These are phyloP conservation scores for Chionoecetes opilio DNA, from an alignment of 1,140 invertebrate genomes.

Conservation along the genomic window DNA sequence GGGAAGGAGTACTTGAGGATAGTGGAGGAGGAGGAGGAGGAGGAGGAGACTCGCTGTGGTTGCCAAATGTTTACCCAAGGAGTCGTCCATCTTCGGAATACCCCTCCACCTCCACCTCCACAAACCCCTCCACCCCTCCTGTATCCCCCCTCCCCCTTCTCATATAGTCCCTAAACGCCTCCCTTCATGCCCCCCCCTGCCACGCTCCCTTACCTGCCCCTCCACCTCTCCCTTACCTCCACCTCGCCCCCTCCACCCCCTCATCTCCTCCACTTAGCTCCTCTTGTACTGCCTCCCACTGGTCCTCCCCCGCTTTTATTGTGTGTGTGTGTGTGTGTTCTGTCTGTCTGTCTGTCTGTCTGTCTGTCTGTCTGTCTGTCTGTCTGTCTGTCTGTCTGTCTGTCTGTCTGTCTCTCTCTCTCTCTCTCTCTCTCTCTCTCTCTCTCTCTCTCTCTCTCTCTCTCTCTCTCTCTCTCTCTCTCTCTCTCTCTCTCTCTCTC, in stretches of 20 bases:
- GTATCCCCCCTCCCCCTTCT: background rate
- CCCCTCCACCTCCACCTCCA: background rate
- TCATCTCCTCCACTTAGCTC: too few species aligned
- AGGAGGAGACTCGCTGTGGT: background rate
- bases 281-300: background rate
- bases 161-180: background rate
- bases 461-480: too few species aligned
- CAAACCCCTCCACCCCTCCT: background rate
- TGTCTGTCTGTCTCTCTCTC: too few species aligned
- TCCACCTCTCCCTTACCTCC: background rate
- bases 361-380: too few species aligned
- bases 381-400: too few species aligned
- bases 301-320: background rate
- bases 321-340: too few species aligned
- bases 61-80: slow-evolving; percentile 28
- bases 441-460: too few species aligned
- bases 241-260: too few species aligned
- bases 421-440: too few species aligned
- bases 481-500: too few species aligned
- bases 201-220: background rate
- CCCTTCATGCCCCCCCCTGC: background rate
- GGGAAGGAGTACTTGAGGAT: background rate
- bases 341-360: too few species aligned
- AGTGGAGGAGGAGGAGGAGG: slow-evolving; percentile 13
- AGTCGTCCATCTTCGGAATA: background rate